Base-by-base conservation (phyloP, 2,797 vertebrate species). In the Prionace glauca region DNA sequence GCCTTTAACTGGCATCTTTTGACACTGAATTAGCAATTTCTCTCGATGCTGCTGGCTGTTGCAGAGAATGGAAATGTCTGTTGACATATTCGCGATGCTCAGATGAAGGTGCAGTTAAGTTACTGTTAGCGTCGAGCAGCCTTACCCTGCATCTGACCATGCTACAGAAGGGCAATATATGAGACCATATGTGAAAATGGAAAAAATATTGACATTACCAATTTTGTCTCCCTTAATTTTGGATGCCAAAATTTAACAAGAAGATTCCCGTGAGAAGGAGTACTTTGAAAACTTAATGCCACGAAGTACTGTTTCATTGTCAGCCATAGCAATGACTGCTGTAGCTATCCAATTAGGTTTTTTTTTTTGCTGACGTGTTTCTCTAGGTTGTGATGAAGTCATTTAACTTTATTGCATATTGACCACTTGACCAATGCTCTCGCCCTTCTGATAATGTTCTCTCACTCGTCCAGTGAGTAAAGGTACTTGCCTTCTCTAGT, bases 21-120 rank as follows among this genome's bases (percentile, higher is more conserved):
- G 65, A 91, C 88, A 36, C 62, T 93, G n/a, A 69, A 69, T 69
- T 93, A n/a, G 60, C 36, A 92, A 92, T 92, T 91, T 87, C 84
- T 26, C 41, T 56, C 41, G 0, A 11, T 87, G 79, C 14, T 8
- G 36, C 18, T 84, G 79, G 36, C 36, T 84, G 79, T 7, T 84
- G 45, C 86, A 87, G 86, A 12, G 50, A 87, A 87, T 87, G 11
- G 12, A 84, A 87, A 26, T 87, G 86, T 29, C 3, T 84, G 22
- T 84, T 87, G 45, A 87, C 36, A 20, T 20, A 84, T 45, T 81
- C 20, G 0, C 18, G 16, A 20, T 16, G 12, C 14, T 36, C 12
- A 4, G 32, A 81, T 62, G 87, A 90, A 56, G 26, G 11, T 90
- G 50, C 10, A 88, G 50, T 88, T 90, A 4, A 62, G 56, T 60